Evolutionary conservation across 1,140 invertebrate species (phyloP).

Genomic region (Pygmarrhopalites habei): DNA sequence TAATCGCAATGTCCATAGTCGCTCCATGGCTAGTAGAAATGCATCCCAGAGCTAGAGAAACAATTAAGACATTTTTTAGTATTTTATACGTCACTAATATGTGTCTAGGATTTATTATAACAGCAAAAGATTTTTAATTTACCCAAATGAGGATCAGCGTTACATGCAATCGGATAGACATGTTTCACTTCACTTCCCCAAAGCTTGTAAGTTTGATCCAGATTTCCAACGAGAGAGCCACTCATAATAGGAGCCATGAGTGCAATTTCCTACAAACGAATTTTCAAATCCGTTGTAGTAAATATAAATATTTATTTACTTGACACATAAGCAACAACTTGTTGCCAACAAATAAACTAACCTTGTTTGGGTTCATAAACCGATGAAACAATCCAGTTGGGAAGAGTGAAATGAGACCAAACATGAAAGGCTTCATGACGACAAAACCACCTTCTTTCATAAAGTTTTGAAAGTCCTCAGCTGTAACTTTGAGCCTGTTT

Average conservation of each 20-base stretch:
- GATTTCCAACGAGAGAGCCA: neutral
- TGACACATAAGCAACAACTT: too few relatives aligned
- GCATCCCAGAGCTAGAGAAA: neutral
- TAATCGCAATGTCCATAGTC: neutral
- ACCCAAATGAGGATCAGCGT: conserved; percentile 2
- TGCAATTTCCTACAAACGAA: too few relatives aligned
- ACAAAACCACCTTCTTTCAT: neutral
- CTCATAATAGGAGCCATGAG: conserved; percentile 3
- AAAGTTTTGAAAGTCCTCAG: neutral
- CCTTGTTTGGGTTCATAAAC: neutral
- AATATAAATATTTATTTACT: too few relatives aligned
- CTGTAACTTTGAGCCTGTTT: neutral
- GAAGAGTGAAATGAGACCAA: neutral
- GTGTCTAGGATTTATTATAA: neutral
- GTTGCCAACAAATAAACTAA: too few relatives aligned
- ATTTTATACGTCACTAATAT: neutral
- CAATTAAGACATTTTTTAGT: neutral
- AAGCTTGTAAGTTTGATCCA: neutral
- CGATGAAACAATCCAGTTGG: neutral
- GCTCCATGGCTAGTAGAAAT: neutral
- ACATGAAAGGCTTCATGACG: neutral
- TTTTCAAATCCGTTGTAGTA: too few relatives aligned
- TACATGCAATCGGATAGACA: neutral
- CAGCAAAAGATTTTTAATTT: neutral
- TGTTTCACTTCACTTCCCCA: neutral